Evolutionary conservation across 1,140 invertebrate genomes (phyloP), one percentile per base, ranked within the genome.

Genomic region (Galleria mellonella): DNA sequence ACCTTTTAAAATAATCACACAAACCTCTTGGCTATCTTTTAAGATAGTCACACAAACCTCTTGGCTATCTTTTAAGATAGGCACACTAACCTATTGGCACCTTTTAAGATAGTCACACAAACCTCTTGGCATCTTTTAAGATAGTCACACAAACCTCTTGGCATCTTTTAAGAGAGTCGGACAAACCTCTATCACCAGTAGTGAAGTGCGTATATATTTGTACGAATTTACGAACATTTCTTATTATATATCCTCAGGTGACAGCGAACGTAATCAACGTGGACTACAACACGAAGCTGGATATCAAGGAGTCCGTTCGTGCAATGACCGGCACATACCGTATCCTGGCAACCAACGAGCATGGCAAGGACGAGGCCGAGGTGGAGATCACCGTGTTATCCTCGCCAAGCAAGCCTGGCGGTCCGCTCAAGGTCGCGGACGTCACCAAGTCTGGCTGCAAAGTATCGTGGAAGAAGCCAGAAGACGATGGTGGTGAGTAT

Each of bases 381-480:
- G 94, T 99, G 7, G 97, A 98, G 87, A 89, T 97, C 14, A 96
- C 94, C 3, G 93, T 99, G 33, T 89, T 99, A 30, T 93, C 92
- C 43, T 89, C 94, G 36, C 94, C 95, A 31, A 88, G 90, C 56
- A 96, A 94, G 79, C 94, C 95, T 51, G 91, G 94, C 61, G 97
- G 97, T 29, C 97, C 97, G 0, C 89, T 99, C 0, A 94, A 97
- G 84, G 96, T 98, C 15, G 88, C 92, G 4, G 96, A 99, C 76
- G 93, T 99, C 10, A 97, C 94, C n/a, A 95, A 96, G 73, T 85
- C 87, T 32, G 87, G 88, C 38, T 97, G 95, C 72, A 98, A 98
- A 64, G 87, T 99, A 1, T 92, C 95, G 64, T 99, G 98, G 98
- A 93, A 97, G 48, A 97, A 97, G 74, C 98, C 98, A 13, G 96